Conservation (phyloP, 2,888 invertebrate genomes). For the Melanchra persicariae region DNA sequence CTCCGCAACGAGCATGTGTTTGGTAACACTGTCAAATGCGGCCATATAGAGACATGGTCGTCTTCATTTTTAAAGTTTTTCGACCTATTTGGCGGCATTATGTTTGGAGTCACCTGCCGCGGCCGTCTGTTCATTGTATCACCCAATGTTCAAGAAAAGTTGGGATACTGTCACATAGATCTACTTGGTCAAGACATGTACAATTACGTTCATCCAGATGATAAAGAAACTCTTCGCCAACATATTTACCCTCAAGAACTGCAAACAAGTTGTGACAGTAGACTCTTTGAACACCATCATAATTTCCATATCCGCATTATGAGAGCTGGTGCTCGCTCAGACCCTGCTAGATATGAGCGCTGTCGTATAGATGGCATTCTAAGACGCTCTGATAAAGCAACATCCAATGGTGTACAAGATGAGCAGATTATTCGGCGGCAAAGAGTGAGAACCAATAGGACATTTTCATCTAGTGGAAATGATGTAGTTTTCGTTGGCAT, state of each 20-base stretch:
- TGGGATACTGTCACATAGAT: constrained; percentile 97
- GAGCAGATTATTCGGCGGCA: constrained; percentile 88
- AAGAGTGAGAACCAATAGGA: constrained; percentile 88
- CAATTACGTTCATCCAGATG: constrained; percentile 95
- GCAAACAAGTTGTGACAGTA: constrained; percentile 79
- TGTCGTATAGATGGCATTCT: constrained; percentile 93
- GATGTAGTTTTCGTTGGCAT: constrained; percentile 93
- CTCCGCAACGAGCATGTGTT: constrained; percentile 94
- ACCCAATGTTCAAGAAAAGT: constrained; percentile 95
- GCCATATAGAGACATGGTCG: constrained; percentile 88
- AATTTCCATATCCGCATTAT: constrained; percentile 91
- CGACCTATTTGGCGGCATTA: constrained; percentile 94
- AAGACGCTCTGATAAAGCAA: constrained; percentile 91
- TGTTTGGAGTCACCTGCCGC: constrained; percentile 94
- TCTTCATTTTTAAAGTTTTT: constrained; percentile 91
- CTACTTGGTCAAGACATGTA: constrained; percentile 97
- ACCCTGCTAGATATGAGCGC: constrained; percentile 93
- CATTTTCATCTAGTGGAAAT: constrained; percentile 91
- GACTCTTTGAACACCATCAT: constrained; percentile 87
- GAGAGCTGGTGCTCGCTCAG: constrained; percentile 93
- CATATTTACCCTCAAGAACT: constrained; percentile 92
- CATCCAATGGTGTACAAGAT: constrained; percentile 87
- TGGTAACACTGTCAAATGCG: constrained; percentile 89
- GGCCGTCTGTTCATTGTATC: constrained; percentile 97
- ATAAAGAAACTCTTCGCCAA: constrained; percentile 93